Evolutionary conservation across 2,888 invertebrate genomes (phyloP).

Genomic region (Falcaria lacertinaria): DNA sequence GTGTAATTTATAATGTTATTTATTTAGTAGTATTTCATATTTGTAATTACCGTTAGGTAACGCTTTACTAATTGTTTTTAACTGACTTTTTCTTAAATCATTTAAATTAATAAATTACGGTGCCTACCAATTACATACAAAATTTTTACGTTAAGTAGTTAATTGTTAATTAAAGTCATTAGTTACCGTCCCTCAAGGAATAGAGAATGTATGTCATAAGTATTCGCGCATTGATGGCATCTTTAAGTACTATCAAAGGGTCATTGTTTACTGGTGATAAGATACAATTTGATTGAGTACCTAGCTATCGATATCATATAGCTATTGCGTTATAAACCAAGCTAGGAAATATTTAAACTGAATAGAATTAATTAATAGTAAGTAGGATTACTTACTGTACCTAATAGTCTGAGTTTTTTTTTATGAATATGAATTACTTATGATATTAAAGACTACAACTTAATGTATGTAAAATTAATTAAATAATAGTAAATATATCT

Average conservation of each 20-base stretch:
- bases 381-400: no score
- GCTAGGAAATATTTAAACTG: no score
- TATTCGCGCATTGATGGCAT: conserved; percentile 1
- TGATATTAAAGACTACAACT: no score
- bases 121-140: neutral
- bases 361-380: no score
- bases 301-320: neutral
- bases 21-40: neutral
- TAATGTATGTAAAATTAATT: no score
- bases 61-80: neutral
- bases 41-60: neutral
- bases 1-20: neutral
- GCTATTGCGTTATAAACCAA: no score
- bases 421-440: no score
- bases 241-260: conserved; percentile 32
- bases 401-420: no score
- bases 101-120: neutral
- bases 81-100: neutral
- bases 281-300: conserved; percentile 33
- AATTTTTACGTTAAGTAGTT: neutral
- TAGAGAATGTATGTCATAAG: conserved; percentile 12
- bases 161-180: conserved; percentile 12
- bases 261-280: conserved; percentile 46
- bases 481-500: neutral
- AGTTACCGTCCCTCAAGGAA: conserved; percentile 13